Percentiles rank a stretch among this genome's conserved stretches.
These are phyloP conservation scores for Tupaia tana DNA, from an alignment of 2,113 vertebrate genomes.

Conservation along the genomic window DNA sequence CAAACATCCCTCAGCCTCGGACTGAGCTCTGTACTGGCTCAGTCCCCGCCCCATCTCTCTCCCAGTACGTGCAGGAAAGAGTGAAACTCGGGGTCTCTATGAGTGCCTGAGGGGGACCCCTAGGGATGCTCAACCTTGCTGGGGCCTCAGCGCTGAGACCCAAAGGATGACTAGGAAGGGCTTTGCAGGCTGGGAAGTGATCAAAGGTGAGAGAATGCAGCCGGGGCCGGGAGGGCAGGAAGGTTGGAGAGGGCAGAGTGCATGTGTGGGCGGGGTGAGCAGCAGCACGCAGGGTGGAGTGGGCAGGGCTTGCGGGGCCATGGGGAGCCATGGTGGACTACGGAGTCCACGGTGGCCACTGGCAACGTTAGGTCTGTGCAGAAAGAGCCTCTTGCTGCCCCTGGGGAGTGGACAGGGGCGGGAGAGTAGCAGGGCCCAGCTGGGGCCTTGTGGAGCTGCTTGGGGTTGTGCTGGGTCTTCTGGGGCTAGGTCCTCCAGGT, in stretches of 20 bases:
- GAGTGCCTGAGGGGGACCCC: not conserved
- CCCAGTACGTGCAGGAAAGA: not conserved
- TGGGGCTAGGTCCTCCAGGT: fast-evolving
- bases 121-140: not conserved
- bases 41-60: not conserved
- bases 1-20: not conserved
- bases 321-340: not conserved
- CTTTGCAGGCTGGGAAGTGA: not conserved
- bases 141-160: not conserved
- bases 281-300: fast-evolving
- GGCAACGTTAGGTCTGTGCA: not conserved
- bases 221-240: too few species aligned
- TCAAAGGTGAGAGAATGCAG: not conserved
- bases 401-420: not conserved
- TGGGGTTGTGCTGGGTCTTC: not conserved
- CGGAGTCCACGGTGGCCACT: too few species aligned
- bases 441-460: not conserved
- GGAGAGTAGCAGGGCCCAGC: not conserved
- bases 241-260: too few species aligned
- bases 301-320: not conserved
- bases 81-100: not conserved
- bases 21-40: not conserved
- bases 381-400: not conserved
- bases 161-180: not conserved
- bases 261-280: too few species aligned